These are phyloP conservation scores for Ganaspis sp. DNA, from an alignment of 1,140 invertebrate genomes.

Conservation along the genomic window DNA sequence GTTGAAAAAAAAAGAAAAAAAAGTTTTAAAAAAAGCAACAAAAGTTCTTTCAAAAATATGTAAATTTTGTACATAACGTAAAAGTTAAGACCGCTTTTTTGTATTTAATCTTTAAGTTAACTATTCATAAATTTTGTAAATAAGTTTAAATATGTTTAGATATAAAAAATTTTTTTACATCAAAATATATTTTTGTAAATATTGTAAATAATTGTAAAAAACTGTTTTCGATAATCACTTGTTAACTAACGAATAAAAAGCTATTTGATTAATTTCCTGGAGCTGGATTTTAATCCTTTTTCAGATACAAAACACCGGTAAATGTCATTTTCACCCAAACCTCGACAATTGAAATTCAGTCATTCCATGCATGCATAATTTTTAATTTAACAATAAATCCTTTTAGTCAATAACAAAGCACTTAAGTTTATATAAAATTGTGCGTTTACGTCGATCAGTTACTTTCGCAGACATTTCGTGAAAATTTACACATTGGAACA, in stretches of 20 bases:
- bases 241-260: neutral
- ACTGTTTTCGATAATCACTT: neutral
- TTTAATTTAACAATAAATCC: constrained; percentile 21
- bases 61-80: neutral
- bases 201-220: neutral
- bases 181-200: neutral
- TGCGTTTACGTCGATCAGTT: neutral
- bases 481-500: neutral
- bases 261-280: neutral
- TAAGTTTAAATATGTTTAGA: no score
- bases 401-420: constrained; percentile 17
- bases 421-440: constrained; percentile 21
- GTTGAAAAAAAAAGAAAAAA: no score
- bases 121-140: no score
- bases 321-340: neutral
- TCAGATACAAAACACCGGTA: neutral
- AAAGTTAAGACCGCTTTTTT: neutral
- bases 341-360: neutral
- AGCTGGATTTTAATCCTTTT: neutral
- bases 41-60: neutral
- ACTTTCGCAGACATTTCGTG: neutral
- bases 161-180: neutral
- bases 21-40: no score
- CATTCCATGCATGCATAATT: neutral
- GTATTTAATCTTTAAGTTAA: no score